Base-by-base conservation (phyloP, 2,888 invertebrate species). In the Epiblema foenella region DNA sequence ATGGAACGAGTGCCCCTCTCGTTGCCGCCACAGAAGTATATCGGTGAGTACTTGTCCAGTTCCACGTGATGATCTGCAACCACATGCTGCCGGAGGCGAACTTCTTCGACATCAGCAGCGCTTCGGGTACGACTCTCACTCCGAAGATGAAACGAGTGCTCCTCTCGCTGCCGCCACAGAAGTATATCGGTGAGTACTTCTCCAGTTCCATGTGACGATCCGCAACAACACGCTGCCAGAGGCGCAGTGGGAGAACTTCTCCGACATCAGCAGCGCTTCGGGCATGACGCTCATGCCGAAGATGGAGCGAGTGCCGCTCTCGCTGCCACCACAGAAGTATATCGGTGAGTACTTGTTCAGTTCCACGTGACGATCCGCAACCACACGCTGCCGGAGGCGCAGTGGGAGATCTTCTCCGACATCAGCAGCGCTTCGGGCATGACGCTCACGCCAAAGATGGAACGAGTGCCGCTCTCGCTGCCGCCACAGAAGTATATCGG, bases 61-160 rank as follows among this genome's bases (percentile, higher is more conserved):
- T 97, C 95, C 97, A 98, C 86, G 98, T 98, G 39, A 97, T 97
- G 57, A 98, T 98, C 75, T 79, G 93, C 29, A 98, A 98, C 87
- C 97, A 98, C 86, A 97, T 97, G 0, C 93, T 94, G 68, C 96
- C 96, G 0, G 95, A 96, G 52, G 94, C 96, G 90, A 97, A 97
- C 92, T 98, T 97, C 94, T 97, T 97, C 0, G 98, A 97, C 81
- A 97, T 97, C 69, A 97, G 97, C 73, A 97, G 97, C 24, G 96
- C 96, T 4, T 97, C 97, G 0, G 97, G 97, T 0, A 94, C 97
- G 87, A 97, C 97, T 0, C 89, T 97, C n/a, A 96, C 96, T 0
- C n/a, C n/a, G n/a, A n/a, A n/a, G n/a, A n/a, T n/a, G n/a, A n/a
- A n/a, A n/a, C n/a, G n/a, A n/a, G n/a, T n/a, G n/a, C n/a, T n/a